These are phyloP conservation scores for Uropetala carovei DNA, from an alignment of 2,888 invertebrate genomes.

Conservation along the genomic window DNA sequence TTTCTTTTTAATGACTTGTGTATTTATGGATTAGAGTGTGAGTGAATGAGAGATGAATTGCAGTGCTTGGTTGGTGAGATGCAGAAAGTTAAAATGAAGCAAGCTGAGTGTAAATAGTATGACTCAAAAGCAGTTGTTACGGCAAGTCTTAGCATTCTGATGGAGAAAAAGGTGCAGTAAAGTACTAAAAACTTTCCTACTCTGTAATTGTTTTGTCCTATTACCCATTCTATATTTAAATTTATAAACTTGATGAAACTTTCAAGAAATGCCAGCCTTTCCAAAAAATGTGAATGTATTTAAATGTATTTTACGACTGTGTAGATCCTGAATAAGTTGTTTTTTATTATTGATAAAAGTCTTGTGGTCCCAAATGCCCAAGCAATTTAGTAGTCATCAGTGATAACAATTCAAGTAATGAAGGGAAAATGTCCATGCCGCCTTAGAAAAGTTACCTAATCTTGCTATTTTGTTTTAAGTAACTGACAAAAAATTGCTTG, in stretches of 20 bases:
- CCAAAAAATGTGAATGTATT: conserved; percentile 24
- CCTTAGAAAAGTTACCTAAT: background rate
- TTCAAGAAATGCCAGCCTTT: background rate
- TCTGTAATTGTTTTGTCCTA: background rate
- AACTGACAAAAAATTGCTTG: background rate
- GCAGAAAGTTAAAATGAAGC: background rate
- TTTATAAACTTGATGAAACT: background rate
- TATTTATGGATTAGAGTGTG: conserved; percentile 11
- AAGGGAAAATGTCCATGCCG: background rate
- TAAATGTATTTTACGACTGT: background rate
- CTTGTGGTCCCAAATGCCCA: background rate
- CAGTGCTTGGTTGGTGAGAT: background rate
- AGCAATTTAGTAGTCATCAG: background rate
- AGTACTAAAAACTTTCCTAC: background rate
- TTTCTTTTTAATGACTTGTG: conserved; percentile 21
- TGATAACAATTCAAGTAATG: background rate
- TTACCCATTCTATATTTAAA: conserved; percentile 8
- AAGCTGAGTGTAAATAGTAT: conserved; percentile 1
- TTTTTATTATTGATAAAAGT: conserved; percentile 7
- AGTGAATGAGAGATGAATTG: background rate
- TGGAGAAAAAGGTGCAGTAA: conserved; percentile 5
- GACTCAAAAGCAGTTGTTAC: conserved; percentile 29
- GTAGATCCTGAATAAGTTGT: background rate
- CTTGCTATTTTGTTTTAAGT: background rate
- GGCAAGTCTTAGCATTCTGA: conserved; percentile 19